Evolutionary conservation across 2,797 vertebrate species (phyloP).

Genomic region (Typhlichthys eigenmanni): DNA sequence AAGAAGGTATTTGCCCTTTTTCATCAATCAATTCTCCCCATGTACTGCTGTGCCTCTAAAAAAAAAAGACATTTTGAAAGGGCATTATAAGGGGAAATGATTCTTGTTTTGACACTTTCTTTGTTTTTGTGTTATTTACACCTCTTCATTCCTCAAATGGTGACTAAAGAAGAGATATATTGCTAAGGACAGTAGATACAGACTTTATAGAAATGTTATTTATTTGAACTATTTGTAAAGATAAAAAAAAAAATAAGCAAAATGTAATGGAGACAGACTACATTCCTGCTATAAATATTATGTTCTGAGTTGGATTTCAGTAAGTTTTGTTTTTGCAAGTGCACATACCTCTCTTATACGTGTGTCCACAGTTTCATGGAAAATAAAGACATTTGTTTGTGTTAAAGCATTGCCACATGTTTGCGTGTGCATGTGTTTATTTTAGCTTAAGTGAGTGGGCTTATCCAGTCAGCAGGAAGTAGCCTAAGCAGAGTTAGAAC

Average conservation of each 20-base stretch:
- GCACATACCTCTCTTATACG: slow-evolving; percentile 67
- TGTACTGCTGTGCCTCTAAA: slow-evolving; percentile 48
- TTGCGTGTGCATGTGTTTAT: not conserved
- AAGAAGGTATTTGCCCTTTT: slow-evolving; percentile 67
- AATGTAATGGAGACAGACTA: slow-evolving; percentile 63
- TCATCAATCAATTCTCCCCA: slow-evolving; percentile 29
- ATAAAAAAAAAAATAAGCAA: slow-evolving; percentile 50
- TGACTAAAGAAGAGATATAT: slow-evolving; percentile 70
- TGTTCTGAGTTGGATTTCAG: slow-evolving; percentile 66
- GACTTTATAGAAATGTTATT: slow-evolving; percentile 79
- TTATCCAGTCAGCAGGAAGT: not conserved
- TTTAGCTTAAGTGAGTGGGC: not conserved
- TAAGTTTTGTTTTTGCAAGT: slow-evolving; percentile 78
- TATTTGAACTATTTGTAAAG: slow-evolving; percentile 78
- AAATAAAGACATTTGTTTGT: slow-evolving; percentile 79
- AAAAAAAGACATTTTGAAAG: slow-evolving; percentile 45
- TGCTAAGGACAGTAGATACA: slow-evolving; percentile 70
- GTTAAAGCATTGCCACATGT: slow-evolving; percentile 35
- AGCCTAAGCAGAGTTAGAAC: not conserved
- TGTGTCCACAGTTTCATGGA: slow-evolving; percentile 77
- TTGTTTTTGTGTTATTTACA: slow-evolving; percentile 52
- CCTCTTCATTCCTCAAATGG: slow-evolving; percentile 68
- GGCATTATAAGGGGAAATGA: slow-evolving; percentile 37
- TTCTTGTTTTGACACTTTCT: slow-evolving; percentile 54
- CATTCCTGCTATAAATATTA: slow-evolving; percentile 79